Conservation (phyloP, 2,113 vertebrate genomes). For the Cynopterus brachyotis region DNA sequence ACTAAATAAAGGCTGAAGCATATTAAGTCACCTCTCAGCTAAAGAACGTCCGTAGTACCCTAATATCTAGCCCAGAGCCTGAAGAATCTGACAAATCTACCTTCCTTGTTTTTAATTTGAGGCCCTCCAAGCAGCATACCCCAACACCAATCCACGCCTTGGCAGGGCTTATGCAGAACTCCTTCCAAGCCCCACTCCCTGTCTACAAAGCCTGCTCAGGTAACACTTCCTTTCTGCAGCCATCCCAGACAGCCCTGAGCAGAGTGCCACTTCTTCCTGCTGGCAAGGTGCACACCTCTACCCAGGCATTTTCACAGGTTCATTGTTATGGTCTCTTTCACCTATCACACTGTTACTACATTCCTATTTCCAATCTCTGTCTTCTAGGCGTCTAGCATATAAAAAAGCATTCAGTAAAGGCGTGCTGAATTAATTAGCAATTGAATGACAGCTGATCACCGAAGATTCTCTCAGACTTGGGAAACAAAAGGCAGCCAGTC, state of each 20-base stretch:
- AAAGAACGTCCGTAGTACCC: fast-evolving
- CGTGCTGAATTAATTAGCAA: conserved; percentile 39
- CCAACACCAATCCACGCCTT: neutral
- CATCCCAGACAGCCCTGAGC: too few species aligned
- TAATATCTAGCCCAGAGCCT: too few species aligned
- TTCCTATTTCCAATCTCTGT: neutral
- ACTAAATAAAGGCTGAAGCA: neutral
- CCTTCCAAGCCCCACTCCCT: neutral
- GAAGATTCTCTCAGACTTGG: neutral
- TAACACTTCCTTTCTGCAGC: neutral
- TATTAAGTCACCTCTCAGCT: neutral
- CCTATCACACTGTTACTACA: neutral
- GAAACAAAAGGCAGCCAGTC: conserved; percentile 12
- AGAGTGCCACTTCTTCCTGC: neutral
- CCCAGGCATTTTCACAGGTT: too few species aligned
- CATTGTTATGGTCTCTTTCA: neutral
- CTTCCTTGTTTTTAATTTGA: neutral
- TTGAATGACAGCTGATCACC: neutral
- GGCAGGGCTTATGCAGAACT: neutral
- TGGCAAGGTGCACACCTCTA: neutral
- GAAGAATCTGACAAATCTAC: neutral
- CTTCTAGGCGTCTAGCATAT: conserved; percentile 3
- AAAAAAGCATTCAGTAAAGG: neutral
- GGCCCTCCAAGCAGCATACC: neutral
- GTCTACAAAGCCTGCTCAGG: neutral